phyloP scores from a whole-genome alignment of 2,797 vertebrate species.

The Nyctibius grandis region DNA sequence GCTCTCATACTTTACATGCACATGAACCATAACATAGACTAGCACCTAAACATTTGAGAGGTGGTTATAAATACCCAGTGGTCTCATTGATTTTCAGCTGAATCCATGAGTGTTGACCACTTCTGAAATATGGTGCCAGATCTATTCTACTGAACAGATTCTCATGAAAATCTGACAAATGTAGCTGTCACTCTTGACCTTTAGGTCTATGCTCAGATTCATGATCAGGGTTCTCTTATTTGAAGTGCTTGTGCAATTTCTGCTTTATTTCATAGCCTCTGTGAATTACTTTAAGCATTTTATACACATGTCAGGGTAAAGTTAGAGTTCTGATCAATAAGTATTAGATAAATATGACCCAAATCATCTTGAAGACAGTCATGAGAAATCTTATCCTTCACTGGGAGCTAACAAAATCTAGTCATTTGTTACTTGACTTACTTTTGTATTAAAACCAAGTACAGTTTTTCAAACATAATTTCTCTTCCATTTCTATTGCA shows the following conservation, averaged over 20 bases:
- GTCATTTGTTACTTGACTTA: neutral
- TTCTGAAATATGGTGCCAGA: constrained; percentile 12
- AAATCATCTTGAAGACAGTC: neutral
- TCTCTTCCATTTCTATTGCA: neutral
- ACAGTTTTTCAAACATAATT: neutral
- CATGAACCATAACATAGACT: neutral
- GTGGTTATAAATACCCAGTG: neutral
- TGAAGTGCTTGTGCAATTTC: neutral
- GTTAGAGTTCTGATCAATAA: constrained; percentile 24
- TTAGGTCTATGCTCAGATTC: neutral
- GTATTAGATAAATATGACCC: constrained; percentile 14
- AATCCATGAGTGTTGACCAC: neutral
- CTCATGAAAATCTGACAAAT: constrained; percentile 24
- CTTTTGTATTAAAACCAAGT: neutral
- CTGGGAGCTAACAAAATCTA: neutral
- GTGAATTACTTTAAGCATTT: constrained; percentile 7
- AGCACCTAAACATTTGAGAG: neutral
- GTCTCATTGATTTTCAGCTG: neutral
- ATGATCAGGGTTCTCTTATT: neutral
- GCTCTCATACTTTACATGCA: neutral
- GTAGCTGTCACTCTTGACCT: constrained; percentile 32
- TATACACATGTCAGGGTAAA: neutral
- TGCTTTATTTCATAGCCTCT: constrained; percentile 1
- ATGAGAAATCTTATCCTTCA: neutral
- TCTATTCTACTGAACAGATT: neutral